These are phyloP conservation scores for Apodemia mormo DNA, from an alignment of 2,888 invertebrate species.

Conservation along the genomic window DNA sequence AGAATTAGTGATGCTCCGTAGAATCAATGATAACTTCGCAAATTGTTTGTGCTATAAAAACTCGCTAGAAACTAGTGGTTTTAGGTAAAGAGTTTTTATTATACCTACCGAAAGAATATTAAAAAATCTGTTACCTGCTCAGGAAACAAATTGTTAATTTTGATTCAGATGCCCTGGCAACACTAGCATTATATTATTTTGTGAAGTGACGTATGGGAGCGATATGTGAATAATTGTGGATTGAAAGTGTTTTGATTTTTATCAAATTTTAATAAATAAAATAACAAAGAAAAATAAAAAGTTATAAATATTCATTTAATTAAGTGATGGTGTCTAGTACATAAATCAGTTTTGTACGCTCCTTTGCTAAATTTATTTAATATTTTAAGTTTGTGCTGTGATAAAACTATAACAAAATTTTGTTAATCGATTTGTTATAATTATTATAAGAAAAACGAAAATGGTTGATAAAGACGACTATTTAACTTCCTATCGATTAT, in stretches of 20 bases:
- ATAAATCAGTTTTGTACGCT: conserved; percentile 4
- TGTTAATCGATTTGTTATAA: conserved; percentile 37
- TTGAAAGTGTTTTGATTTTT: conserved; percentile 59
- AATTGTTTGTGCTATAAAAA: too few species aligned
- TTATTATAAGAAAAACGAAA: conserved; percentile 36
- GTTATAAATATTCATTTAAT: conserved; percentile 7
- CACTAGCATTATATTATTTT: conserved; percentile 25
- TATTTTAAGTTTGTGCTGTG: conserved; percentile 10
- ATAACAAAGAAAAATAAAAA: conserved; percentile 15
- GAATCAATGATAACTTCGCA: too few species aligned
- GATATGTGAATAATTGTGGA: conserved; percentile 49
- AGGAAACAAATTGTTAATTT: not conserved
- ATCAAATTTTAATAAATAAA: conserved; percentile 39
- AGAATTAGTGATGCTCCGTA: too few species aligned
- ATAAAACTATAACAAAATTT: conserved; percentile 33
- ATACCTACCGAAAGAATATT: too few species aligned
- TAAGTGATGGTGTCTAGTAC: conserved; percentile 19
- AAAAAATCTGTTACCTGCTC: too few species aligned
- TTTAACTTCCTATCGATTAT: conserved; percentile 85
- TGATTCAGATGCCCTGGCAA: conserved; percentile 29
- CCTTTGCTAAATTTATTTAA: not conserved
- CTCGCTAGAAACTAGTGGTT: too few species aligned
- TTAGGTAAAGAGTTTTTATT: too few species aligned
- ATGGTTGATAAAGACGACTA: conserved; percentile 85
- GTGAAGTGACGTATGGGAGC: conserved; percentile 46